Conservation (phyloP, 2,888 invertebrate species). For the Gymnocheta viridis region DNA sequence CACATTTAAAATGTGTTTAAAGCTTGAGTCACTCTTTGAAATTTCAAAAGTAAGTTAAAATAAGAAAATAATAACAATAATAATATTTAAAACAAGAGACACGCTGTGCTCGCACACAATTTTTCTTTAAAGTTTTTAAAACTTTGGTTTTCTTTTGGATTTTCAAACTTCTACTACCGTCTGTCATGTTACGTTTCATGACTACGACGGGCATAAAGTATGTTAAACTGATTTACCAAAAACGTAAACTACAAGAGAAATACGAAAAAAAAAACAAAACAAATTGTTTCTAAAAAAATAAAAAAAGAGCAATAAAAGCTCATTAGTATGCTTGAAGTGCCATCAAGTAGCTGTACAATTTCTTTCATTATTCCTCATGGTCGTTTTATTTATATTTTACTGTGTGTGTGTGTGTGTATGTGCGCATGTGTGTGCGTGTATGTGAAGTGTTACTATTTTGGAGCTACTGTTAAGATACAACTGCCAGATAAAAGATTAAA, state of each 20-base stretch:
- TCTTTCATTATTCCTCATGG: constrained; percentile 46
- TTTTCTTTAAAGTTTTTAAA: not conserved
- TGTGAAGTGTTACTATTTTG: constrained; percentile 40
- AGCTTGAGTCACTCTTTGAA: constrained; percentile 50
- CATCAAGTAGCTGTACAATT: constrained; percentile 67
- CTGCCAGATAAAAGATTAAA: constrained; percentile 26
- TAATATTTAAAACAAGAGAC: constrained; percentile 46
- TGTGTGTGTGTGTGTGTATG: not conserved
- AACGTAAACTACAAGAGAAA: constrained; percentile 5
- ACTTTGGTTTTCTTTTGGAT: not conserved
- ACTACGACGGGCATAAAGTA: constrained; percentile 16
- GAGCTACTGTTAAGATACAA: constrained; percentile 64
- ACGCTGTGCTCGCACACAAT: constrained; percentile 47
- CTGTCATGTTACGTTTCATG: constrained; percentile 68
- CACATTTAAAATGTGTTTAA: constrained; percentile 16
- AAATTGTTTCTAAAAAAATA: constrained; percentile 16
- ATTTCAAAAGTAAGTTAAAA: not conserved
- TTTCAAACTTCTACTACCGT: constrained; percentile 49
- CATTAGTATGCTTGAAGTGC: constrained; percentile 69
- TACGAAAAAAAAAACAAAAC: constrained; percentile 3
- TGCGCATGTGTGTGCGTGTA: not conserved
- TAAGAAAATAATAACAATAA: not conserved
- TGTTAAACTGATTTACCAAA: constrained; percentile 45
- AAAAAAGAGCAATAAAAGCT: constrained; percentile 38
- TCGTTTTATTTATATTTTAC: not conserved